phyloP scores from a whole-genome alignment of 2,888 invertebrate genomes.

The Syrphus vitripennis region DNA sequence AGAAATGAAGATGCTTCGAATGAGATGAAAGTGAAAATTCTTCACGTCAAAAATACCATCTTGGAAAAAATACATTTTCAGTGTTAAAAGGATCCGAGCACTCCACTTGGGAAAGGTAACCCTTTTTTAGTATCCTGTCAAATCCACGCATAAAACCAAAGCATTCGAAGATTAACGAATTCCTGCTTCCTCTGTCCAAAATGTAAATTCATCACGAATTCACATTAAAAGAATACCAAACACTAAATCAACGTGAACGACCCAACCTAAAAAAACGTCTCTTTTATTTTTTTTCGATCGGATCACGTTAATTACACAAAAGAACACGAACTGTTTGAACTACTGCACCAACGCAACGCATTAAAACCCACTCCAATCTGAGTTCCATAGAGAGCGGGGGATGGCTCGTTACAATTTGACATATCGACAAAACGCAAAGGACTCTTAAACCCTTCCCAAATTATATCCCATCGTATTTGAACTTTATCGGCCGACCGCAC shows the following conservation, averaged over 20 bases:
- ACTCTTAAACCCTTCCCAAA: slow-evolving; percentile 10
- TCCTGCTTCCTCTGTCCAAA: slow-evolving; percentile 8
- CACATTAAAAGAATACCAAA: slow-evolving; percentile 30
- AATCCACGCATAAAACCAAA: slow-evolving; percentile 1
- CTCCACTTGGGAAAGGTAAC: too few relatives aligned
- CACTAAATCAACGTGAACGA: background rate
- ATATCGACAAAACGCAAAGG: slow-evolving; percentile 29
- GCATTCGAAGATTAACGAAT: slow-evolving; percentile 14
- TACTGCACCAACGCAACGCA: slow-evolving; percentile 12
- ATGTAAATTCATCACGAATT: slow-evolving; percentile 1
- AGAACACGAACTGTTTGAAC: slow-evolving; percentile 48
- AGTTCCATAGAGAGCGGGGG: background rate
- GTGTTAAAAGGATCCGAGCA: too few relatives aligned
- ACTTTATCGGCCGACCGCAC: background rate
- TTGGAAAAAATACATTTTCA: too few relatives aligned
- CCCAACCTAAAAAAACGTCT: slow-evolving; percentile 27
- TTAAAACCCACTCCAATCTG: background rate
- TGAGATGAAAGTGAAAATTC: too few relatives aligned
- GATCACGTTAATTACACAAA: slow-evolving; percentile 67
- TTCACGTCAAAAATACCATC: too few relatives aligned
- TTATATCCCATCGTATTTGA: background rate
- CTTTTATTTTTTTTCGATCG: slow-evolving; percentile 62
- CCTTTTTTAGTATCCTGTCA: too few relatives aligned
- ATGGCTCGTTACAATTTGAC: slow-evolving; percentile 47
- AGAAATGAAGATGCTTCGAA: too few relatives aligned